Percentiles rank a stretch among this genome's conserved stretches.
These are phyloP conservation scores for Illadopsis cleaveri DNA, from an alignment of 2,113 vertebrate genomes.

Conservation along the genomic window DNA sequence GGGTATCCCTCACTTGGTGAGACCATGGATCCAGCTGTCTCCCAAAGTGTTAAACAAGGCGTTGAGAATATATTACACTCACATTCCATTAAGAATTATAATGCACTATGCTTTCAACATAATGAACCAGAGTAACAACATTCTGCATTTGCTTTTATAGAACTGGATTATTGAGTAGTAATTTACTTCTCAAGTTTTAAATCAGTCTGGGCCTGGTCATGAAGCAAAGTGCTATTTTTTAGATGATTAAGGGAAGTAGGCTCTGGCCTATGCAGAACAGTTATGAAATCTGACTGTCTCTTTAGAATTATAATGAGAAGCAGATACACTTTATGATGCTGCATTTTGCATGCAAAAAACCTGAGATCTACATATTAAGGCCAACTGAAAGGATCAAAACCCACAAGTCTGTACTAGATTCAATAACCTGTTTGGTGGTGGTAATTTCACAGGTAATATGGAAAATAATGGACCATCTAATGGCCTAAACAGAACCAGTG, in stretches of 20 bases:
- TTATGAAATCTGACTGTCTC: not conserved
- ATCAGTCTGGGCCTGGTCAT: not conserved
- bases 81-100: not conserved
- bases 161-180: not conserved
- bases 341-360: not conserved
- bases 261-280: not conserved
- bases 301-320: not conserved
- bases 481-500: not conserved
- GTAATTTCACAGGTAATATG: not conserved
- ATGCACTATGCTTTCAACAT: not conserved
- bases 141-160: not conserved
- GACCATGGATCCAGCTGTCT: not conserved
- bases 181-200: constrained; percentile 22
- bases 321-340: not conserved
- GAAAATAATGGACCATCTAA: not conserved
- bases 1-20: not conserved
- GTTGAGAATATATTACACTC: not conserved
- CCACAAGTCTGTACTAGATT: not conserved
- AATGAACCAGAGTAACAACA: not conserved
- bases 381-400: not conserved
- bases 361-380: not conserved
- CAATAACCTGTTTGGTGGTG: not conserved
- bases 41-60: not conserved
- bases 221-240: not conserved
- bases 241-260: not conserved